Percentiles rank a stretch among this genome's conserved stretches.
Conservation (phyloP, 92 coral and sea anemone species). For the Heliopora coerulea region DNA sequence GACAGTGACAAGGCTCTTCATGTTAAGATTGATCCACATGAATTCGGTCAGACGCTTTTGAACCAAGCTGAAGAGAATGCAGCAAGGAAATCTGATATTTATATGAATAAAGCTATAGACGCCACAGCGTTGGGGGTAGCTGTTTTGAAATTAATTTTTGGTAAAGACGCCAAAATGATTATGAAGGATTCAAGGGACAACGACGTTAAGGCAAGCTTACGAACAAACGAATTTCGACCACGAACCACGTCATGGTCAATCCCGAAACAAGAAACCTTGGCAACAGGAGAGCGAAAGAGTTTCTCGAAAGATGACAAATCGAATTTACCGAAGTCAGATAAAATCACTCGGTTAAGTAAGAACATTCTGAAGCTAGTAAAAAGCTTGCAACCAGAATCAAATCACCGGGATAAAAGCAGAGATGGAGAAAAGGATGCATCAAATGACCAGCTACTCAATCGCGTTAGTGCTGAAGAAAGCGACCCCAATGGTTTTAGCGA, state of each 20-base stretch:
- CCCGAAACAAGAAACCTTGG: not conserved
- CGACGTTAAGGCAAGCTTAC: conserved; percentile 18
- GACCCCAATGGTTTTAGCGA: not conserved
- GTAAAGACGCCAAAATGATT: conserved; percentile 77
- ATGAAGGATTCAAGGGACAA: conserved; percentile 32
- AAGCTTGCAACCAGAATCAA: not conserved
- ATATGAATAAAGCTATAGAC: conserved; percentile 40
- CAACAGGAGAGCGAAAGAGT: conserved; percentile 12
- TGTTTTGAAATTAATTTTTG: conserved; percentile 78
- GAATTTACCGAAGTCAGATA: not conserved
- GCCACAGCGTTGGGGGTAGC: conserved; percentile 86
- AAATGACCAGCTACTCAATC: not conserved
- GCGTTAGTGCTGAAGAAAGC: not conserved
- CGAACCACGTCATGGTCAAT: conserved; percentile 15
- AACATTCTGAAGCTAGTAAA: conserved; percentile 23
- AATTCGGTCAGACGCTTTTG: conserved; percentile 19
- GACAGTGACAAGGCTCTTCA: conserved; percentile 18
- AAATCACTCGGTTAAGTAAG: conserved; percentile 2
- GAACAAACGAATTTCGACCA: conserved; percentile 27
- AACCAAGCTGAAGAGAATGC: conserved; percentile 28
- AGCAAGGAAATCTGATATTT: conserved; percentile 33
- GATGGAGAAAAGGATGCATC: not conserved
- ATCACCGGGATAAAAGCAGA: conserved; percentile 2
- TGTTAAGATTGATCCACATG: conserved; percentile 26
- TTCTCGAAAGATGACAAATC: not conserved